Conservation (phyloP, 2,113 vertebrate genomes). For the Chlorodrepanis virens region DNA sequence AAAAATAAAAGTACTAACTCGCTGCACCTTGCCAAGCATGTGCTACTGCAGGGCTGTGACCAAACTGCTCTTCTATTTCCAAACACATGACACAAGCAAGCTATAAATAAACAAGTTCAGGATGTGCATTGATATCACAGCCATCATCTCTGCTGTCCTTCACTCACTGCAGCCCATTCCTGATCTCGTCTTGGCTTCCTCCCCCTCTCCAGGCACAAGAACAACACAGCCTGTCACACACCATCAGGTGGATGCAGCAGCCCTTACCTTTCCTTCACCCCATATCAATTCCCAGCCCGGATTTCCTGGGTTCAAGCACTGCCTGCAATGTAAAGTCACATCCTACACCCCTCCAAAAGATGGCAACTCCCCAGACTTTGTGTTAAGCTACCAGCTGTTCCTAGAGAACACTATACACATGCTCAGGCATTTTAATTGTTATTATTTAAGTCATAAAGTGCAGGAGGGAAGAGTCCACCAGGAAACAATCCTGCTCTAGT, state of each 20-base stretch:
- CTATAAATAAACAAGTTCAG: constrained; percentile 36
- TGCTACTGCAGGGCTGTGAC: neutral
- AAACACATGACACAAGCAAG: neutral
- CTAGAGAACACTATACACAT: neutral
- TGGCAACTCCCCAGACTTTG: neutral
- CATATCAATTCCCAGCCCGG: accelerated
- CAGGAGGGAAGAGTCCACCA: neutral
- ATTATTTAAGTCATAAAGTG: neutral
- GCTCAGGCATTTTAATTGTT: neutral
- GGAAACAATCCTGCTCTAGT: neutral
- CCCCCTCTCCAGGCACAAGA: neutral
- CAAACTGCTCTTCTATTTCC: neutral
- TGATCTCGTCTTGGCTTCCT: neutral
- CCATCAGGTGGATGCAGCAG: neutral
- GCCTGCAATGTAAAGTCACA: neutral
- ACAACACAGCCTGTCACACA: accelerated
- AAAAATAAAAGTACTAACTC: neutral
- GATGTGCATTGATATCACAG: neutral
- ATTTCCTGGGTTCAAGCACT: neutral
- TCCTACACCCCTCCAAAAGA: neutral
- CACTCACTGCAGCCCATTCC: neutral
- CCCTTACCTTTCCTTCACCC: neutral
- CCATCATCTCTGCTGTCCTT: neutral
- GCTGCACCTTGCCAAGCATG: neutral
- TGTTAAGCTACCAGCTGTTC: neutral